phyloP scores from a whole-genome alignment of 2,797 vertebrate genomes.

The Alfaro cultratus region DNA sequence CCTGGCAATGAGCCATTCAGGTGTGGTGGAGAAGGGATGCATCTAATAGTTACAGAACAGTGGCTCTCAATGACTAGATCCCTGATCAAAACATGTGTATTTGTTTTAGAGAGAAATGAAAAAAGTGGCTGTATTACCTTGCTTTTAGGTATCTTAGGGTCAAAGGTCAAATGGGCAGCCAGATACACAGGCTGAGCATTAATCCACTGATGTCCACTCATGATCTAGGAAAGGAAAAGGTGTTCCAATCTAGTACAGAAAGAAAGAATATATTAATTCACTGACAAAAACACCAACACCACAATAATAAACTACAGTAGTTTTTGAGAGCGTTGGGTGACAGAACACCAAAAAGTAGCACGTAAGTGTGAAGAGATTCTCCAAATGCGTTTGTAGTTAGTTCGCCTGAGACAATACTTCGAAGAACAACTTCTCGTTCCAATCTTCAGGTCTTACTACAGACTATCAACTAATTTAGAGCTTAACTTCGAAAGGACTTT shows the following conservation, averaged over 20 bases:
- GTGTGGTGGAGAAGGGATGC: background rate
- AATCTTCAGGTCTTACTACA: too few relatives aligned
- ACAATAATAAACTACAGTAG: background rate
- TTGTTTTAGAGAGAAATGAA: background rate
- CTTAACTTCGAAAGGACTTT: too few relatives aligned
- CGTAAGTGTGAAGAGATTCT: background rate
- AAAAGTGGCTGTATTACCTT: background rate
- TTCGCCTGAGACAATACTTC: background rate
- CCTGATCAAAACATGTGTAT: background rate
- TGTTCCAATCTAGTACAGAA: background rate
- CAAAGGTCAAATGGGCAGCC: background rate
- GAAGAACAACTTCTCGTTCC: background rate
- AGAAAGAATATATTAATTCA: background rate
- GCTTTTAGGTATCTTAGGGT: background rate
- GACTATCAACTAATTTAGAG: too few relatives aligned
- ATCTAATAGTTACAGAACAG: background rate
- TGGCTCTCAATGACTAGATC: background rate
- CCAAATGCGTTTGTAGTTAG: background rate
- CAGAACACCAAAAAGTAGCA: background rate
- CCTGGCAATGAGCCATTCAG: background rate
- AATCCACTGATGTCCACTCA: background rate
- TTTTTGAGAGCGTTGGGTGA: background rate
- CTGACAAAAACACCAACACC: background rate
- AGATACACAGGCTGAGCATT: background rate
- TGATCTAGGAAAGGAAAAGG: background rate